Evolutionary conservation across 2,113 vertebrate species (phyloP).

Genomic region (Hemibates koningsi): DNA sequence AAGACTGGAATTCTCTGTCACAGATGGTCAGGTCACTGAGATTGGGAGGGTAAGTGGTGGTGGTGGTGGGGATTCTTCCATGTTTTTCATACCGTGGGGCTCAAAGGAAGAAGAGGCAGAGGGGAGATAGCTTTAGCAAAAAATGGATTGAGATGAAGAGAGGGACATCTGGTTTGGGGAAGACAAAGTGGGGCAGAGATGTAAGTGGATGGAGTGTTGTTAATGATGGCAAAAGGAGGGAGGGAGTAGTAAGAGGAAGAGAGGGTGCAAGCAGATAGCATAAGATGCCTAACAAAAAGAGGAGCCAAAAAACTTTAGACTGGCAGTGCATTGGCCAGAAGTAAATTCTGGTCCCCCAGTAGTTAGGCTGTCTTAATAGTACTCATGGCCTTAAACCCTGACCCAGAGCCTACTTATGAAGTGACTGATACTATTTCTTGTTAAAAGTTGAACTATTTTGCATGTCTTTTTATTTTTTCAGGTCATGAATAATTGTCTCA

Average conservation of each 20-base stretch:
- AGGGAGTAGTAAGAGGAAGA: not conserved
- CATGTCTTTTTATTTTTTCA: not conserved
- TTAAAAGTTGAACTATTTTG: not conserved
- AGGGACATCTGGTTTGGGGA: not conserved
- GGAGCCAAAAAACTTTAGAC: not conserved
- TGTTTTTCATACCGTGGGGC: not conserved
- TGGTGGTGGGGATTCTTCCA: not conserved
- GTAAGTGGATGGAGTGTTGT: not conserved
- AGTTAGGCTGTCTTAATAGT: not conserved
- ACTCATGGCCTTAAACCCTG: not conserved
- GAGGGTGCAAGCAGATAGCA: not conserved
- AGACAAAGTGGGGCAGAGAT: not conserved
- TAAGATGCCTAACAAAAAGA: not conserved
- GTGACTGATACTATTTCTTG: not conserved
- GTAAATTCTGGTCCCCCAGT: not conserved
- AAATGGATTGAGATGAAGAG: not conserved
- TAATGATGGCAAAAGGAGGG: not conserved
- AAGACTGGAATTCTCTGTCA: constrained; percentile 43
- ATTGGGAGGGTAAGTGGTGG: not conserved
- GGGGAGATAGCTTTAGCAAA: not conserved
- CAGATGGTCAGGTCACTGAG: constrained; percentile 59
- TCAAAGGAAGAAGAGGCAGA: not conserved
- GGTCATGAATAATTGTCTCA: not conserved
- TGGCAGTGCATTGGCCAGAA: not conserved
- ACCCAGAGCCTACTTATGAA: not conserved